A percentile compares a stretch with the other conserved stretches of the same genome.
These are phyloP conservation scores for Sphecodes monilicornis DNA, from an alignment of 2,888 invertebrate genomes.

Conservation along the genomic window DNA sequence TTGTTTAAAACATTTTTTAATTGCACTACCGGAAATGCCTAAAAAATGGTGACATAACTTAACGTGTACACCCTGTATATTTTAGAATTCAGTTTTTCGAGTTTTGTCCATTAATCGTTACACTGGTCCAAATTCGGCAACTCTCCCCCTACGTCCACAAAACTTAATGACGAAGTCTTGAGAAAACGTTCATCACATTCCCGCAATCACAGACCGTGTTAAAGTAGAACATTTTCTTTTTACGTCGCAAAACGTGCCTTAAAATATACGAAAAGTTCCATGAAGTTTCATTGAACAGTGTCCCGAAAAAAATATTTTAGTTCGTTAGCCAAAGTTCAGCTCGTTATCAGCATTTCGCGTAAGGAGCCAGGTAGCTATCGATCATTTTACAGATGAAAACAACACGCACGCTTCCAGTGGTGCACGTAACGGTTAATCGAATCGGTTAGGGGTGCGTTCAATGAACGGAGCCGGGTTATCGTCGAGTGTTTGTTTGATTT, in stretches of 20 bases:
- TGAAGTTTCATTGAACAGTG: neutral
- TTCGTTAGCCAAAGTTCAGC: neutral
- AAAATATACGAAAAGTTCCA: neutral
- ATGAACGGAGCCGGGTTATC: neutral
- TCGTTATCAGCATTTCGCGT: too few relatives aligned
- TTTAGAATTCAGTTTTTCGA: too few relatives aligned
- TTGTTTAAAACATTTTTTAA: too few relatives aligned
- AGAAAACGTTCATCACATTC: neutral
- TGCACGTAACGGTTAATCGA: neutral
- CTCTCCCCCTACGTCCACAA: too few relatives aligned
- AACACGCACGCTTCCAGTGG: neutral
- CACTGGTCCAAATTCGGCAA: too few relatives aligned
- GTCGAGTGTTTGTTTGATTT: conserved; percentile 32
- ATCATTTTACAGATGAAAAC: neutral
- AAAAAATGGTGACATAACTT: too few relatives aligned
- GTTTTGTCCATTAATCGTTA: too few relatives aligned
- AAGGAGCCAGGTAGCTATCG: neutral
- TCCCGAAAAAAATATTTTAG: neutral
- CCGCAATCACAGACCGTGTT: neutral
- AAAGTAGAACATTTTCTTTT: neutral
- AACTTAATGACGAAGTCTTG: neutral
- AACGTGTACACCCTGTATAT: too few relatives aligned
- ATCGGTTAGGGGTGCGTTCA: neutral
- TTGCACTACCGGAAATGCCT: too few relatives aligned
- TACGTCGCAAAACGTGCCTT: neutral